Evolutionary conservation across 2,113 vertebrate species (phyloP).

Genomic region (Pristiophorus japonicus): DNA sequence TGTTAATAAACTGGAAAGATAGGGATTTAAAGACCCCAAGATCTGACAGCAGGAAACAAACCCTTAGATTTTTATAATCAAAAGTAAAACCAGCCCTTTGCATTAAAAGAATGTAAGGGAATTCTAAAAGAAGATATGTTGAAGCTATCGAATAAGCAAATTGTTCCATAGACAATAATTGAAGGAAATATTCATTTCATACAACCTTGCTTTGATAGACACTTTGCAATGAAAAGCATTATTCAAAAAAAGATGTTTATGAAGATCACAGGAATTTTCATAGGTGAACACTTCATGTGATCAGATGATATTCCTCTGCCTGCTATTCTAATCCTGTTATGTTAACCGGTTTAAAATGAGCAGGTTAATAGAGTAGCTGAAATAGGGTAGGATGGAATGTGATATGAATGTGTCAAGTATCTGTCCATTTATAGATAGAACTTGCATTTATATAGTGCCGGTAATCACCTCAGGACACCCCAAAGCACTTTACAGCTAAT

Average conservation of each 20-base stretch:
- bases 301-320: neutral
- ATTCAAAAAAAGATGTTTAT: neutral
- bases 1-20: too few species aligned
- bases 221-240: too few species aligned
- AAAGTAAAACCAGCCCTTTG: too few species aligned
- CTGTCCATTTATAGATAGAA: neutral
- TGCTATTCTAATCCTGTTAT: neutral
- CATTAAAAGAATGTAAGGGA: too few species aligned
- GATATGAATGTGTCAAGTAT: neutral
- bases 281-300: neutral
- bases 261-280: neutral
- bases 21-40: too few species aligned
- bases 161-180: too few species aligned
- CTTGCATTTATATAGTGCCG: neutral
- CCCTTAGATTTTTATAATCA: too few species aligned
- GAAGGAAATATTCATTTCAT: too few species aligned
- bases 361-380: neutral
- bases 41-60: too few species aligned
- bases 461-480: neutral
- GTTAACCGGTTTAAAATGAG: neutral
- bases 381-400: neutral
- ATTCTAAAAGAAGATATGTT: too few species aligned
- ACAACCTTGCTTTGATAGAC: too few species aligned
- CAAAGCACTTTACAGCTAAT: neutral
- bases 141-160: too few species aligned